A percentile compares a stretch with the other conserved stretches of the same genome.
These are phyloP conservation scores for Nomada fucata DNA, from an alignment of 2,888 invertebrate genomes.

Conservation along the genomic window DNA sequence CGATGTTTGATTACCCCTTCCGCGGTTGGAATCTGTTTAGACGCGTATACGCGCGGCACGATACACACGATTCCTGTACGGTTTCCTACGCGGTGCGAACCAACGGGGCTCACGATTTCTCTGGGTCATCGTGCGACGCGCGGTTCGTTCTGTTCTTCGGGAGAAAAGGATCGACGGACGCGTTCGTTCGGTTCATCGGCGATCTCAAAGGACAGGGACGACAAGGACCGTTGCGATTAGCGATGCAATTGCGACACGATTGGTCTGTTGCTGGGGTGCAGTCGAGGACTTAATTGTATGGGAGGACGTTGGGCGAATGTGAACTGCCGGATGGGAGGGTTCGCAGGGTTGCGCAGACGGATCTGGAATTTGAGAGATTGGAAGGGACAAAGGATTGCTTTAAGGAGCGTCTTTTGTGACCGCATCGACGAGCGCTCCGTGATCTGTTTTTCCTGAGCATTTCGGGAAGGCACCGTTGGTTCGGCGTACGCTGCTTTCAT, in stretches of 20 bases:
- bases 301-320: neutral
- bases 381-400: slow-evolving; percentile 5
- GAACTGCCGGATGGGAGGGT: neutral
- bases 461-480: too few relatives aligned
- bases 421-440: neutral
- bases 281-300: slow-evolving; percentile 16
- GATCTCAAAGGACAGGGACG: too few relatives aligned
- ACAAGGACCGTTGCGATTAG: neutral
- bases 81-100: neutral
- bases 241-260: neutral
- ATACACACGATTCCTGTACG: neutral
- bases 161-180: slow-evolving; percentile 15
- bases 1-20: slow-evolving; percentile 73
- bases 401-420: neutral
- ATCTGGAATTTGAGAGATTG: neutral
- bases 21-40: slow-evolving; percentile 68
- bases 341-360: neutral
- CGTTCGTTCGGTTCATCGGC: neutral
- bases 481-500: too few relatives aligned
- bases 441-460: too few relatives aligned
- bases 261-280: neutral
- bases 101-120: neutral
- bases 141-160: slow-evolving; percentile 10
- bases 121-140: neutral
- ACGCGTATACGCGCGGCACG: slow-evolving; percentile 43